Evolutionary conservation across 2,113 vertebrate genomes (phyloP).

Genomic region (Acanthochromis polyacanthus): DNA sequence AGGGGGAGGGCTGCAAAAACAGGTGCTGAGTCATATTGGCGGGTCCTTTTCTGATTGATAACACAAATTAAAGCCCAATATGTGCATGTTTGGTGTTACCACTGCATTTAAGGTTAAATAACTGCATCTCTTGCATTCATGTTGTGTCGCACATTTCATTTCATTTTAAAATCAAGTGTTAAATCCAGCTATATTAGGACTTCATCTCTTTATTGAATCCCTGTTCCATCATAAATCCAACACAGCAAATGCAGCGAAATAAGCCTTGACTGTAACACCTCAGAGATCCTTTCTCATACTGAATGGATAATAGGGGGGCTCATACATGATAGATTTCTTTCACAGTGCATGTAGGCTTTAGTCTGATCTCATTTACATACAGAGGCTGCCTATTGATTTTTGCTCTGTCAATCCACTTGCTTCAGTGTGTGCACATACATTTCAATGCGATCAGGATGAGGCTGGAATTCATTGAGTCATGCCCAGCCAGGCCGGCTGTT

Average conservation of each 20-base stretch:
- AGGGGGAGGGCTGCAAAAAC: constrained; percentile 12
- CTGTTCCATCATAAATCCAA: constrained; percentile 4
- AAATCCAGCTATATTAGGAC: background rate
- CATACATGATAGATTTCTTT: constrained; percentile 26
- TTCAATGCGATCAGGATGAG: constrained; percentile 74
- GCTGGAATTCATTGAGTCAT: constrained; percentile 59
- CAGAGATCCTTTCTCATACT: constrained; percentile 18
- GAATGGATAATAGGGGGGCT: constrained; percentile 27
- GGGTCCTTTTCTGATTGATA: constrained; percentile 37
- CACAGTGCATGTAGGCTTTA: constrained; percentile 19
- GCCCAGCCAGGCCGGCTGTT: constrained; percentile 25
- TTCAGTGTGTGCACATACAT: constrained; percentile 54
- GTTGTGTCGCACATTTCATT: background rate
- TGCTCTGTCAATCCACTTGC: constrained; percentile 56
- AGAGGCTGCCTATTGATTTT: constrained; percentile 69
- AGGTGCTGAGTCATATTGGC: constrained; percentile 77
- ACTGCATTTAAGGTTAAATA: background rate
- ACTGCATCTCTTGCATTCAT: background rate
- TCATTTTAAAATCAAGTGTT: background rate
- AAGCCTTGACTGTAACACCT: constrained; percentile 18
- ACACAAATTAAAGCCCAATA: constrained; percentile 15
- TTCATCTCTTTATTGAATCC: background rate
- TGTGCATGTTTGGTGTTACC: background rate
- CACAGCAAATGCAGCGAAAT: constrained; percentile 24
- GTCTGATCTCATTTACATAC: constrained; percentile 65